A percentile compares a stretch with the other conserved stretches of the same genome.
These are phyloP conservation scores for Toxotes lorentzi DNA, from an alignment of 2,797 vertebrate genomes.

Conservation along the genomic window DNA sequence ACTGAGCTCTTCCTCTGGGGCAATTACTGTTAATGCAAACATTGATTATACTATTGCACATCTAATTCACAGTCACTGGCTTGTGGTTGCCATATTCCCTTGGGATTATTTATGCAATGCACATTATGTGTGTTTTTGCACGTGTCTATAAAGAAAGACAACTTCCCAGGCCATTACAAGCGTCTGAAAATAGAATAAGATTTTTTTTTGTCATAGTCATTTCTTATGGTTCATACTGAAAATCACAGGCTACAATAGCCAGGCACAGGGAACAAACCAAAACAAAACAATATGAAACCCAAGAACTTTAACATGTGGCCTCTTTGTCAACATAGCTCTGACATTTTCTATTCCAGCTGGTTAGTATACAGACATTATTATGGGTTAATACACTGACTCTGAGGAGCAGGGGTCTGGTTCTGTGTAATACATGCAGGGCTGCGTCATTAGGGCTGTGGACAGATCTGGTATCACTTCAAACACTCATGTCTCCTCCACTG, in stretches of 20 bases:
- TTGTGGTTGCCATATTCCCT: conserved; percentile 24
- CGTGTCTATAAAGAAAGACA: conserved; percentile 13
- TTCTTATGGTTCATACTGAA: neutral
- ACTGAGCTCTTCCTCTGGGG: conserved; percentile 8
- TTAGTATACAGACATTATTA: conserved; percentile 18
- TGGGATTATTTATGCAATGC: no score
- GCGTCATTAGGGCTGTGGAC: conserved; percentile 74
- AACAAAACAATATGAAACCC: conserved; percentile 40
- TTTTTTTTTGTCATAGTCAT: neutral
- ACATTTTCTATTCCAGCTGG: conserved; percentile 29
- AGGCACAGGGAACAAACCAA: conserved; percentile 3
- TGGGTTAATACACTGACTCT: neutral
- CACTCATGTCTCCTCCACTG: conserved; percentile 66
- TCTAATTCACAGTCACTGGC: conserved; percentile 17
- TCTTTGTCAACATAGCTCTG: conserved; percentile 40
- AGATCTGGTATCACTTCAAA: conserved; percentile 77
- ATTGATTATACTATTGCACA: conserved; percentile 22
- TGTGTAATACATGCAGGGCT: conserved; percentile 55
- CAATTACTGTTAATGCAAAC: conserved; percentile 13
- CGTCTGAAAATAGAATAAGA: neutral
- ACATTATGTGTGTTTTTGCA: conserved; percentile 25
- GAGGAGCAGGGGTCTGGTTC: conserved; percentile 50
- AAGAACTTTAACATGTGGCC: conserved; percentile 50
- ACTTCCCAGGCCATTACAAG: neutral
- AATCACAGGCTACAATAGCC: neutral